Evolutionary conservation across 2,113 vertebrate genomes (phyloP).

Genomic region (Falco punctatus): DNA sequence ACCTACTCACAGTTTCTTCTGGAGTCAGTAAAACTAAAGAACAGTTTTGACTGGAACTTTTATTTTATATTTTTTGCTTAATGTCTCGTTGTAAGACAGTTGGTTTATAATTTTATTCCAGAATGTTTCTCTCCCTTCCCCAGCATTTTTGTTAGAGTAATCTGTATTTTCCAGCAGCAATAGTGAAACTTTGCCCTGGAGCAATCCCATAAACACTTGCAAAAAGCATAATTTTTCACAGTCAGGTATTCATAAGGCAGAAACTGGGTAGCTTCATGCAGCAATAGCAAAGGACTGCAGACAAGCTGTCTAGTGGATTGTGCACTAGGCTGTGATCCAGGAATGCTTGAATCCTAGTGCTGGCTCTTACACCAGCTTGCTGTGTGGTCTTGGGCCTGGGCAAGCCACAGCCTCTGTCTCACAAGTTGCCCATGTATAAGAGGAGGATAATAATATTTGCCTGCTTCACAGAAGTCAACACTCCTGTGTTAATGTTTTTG

Average conservation of each 20-base stretch:
- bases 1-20: background rate
- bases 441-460: conserved; percentile 47
- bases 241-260: conserved; percentile 47
- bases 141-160: background rate
- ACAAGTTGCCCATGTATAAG: background rate
- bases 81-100: background rate
- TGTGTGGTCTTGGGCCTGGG: conserved; percentile 64
- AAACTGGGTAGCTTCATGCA: conserved; percentile 17
- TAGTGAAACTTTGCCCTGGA: conserved; percentile 12
- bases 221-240: conserved; percentile 51
- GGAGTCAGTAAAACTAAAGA: background rate
- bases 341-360: conserved; percentile 52
- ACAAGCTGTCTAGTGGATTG: conserved; percentile 65
- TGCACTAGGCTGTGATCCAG: conserved; percentile 63
- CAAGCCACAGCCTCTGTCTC: conserved; percentile 35
- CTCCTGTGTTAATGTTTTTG: conserved; percentile 15
- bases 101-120: conserved; percentile 7
- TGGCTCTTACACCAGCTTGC: conserved; percentile 44
- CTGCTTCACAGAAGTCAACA: conserved; percentile 9
- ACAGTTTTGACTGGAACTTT: background rate
- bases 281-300: conserved; percentile 37
- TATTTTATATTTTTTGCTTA: background rate
- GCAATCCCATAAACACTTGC: conserved; percentile 46
- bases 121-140: background rate
- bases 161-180: conserved; percentile 26